phyloP scores from a whole-genome alignment of 2,113 vertebrate genomes.

The Polyodon spathula region DNA sequence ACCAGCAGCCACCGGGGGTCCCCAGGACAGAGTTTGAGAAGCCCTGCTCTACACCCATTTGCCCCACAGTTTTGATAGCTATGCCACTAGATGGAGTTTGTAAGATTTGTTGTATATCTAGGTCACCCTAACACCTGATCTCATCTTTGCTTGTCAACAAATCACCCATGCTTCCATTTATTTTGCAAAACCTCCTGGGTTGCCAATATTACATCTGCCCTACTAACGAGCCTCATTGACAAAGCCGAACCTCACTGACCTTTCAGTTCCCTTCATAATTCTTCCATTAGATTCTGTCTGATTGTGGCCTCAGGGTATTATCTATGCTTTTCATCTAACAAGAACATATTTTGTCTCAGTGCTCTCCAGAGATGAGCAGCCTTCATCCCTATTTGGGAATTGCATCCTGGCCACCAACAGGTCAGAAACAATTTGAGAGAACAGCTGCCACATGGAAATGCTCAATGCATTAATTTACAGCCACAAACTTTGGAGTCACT shows the following conservation, averaged over 20 bases:
- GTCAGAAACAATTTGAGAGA: constrained; percentile 21
- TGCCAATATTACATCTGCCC: no score
- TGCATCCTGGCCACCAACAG: constrained; percentile 17
- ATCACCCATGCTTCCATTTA: no score
- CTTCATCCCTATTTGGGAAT: neutral
- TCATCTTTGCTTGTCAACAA: no score
- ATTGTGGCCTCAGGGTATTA: constrained; percentile 4
- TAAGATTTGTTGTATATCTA: no score
- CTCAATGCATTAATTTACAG: constrained; percentile 13
- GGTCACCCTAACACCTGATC: no score
- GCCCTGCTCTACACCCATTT: no score
- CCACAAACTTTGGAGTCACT: neutral
- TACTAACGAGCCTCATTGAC: constrained; percentile 1
- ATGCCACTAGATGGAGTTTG: no score
- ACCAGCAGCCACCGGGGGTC: no score
- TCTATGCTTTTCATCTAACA: constrained; percentile 6
- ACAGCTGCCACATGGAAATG: constrained; percentile 7
- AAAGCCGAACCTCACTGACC: constrained; percentile 9
- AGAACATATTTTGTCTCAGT: constrained; percentile 10
- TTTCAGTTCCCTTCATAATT: constrained; percentile 12
- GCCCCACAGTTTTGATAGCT: no score
- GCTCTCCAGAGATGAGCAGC: constrained; percentile 10
- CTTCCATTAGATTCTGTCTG: constrained; percentile 14
- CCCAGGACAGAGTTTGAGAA: no score
- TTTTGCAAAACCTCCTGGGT: no score